Percentiles rank a stretch among this genome's conserved stretches.
Evolutionary conservation across 23 tunicate genomes (phyloP).

Genomic region (Pegea sp.): DNA sequence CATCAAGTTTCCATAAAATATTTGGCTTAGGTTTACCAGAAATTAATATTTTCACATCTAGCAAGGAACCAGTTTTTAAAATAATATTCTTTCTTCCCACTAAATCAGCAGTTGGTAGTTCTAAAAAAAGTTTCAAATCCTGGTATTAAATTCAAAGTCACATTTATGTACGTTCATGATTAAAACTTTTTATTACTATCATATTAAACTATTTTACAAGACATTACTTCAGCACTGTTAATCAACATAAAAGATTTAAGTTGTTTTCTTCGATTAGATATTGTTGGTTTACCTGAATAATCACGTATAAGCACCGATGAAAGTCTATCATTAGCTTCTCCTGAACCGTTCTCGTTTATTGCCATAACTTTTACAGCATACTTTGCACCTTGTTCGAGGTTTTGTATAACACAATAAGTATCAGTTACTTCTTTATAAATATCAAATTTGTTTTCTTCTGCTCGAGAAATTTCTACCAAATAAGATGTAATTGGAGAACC

Average conservation of each 20-base stretch:
- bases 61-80: constrained; percentile 25
- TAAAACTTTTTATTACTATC: too few relatives aligned
- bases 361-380: constrained; percentile 83
- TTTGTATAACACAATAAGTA: constrained; percentile 16
- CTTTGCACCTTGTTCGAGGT: constrained; percentile 66
- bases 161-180: too few relatives aligned
- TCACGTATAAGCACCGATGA: background rate
- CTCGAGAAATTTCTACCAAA: constrained; percentile 35
- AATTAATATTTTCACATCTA: constrained; percentile 33
- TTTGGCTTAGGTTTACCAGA: constrained; percentile 62
- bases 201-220: too few relatives aligned
- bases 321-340: constrained; percentile 22
- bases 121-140: too few relatives aligned
- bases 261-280: too few relatives aligned
- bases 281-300: background rate
- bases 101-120: background rate
- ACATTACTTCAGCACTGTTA: too few relatives aligned
- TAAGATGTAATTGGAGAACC: constrained; percentile 31
- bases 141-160: too few relatives aligned
- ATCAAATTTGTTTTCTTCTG: constrained; percentile 42
- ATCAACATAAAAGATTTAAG: too few relatives aligned
- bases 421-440: constrained; percentile 49
- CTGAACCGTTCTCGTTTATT: constrained; percentile 65
- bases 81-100: background rate
- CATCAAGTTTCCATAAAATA: constrained; percentile 39